Base-by-base conservation (phyloP, 2,113 vertebrate genomes). In the Cricetomys ansorgei region DNA sequence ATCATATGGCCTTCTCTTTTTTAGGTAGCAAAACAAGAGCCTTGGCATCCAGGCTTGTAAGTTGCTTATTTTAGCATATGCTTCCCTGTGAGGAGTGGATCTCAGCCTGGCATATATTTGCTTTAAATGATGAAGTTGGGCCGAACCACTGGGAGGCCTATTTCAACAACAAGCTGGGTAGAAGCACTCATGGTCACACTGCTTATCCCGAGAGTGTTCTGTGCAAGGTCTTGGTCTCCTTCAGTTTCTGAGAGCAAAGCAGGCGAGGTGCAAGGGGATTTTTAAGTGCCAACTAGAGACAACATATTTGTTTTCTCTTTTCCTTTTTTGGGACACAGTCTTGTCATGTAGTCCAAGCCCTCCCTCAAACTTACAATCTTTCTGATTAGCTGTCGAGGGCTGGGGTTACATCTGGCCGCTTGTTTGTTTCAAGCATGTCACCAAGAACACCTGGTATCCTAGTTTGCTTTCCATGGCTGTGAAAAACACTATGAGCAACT, bases 1-100 rank as follows among this genome's bases (percentile, higher is more conserved):
- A 69, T 76, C 84, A 62, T 17, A 9, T 88, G 89, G 45, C 80
- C 59, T 27, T 87, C 69, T 92, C 23, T 79, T 95, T 94, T 97
- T 96, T 72, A 92, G 94, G 64, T 88, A 79, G 31, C 94, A 95
- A 96, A 94, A 95, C 43, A 40, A 94, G 92, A 97, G 55, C 94
- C 21, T 55, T 55, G 83, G 90, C 57, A 34, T 57, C 53, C 34
- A 62, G 86, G 34, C 65, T 67, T 64, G 43, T 69, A 23, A 73
- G 57, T 43, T 65, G 55, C 89, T 95, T 96, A 79, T 96, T 96
- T 97, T 96, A 92, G 77, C 45, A 53, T 40, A 5, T 37, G 77
- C 34, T 77, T 94, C 50, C n/a, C 86, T 43, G 34, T 59, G 77
- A 91, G 91, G 85, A 43, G 53, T 0, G 0, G 55, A 43, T 48